Base-by-base conservation (phyloP, 2,888 invertebrate species). In the Eupithecia pulchellata region DNA sequence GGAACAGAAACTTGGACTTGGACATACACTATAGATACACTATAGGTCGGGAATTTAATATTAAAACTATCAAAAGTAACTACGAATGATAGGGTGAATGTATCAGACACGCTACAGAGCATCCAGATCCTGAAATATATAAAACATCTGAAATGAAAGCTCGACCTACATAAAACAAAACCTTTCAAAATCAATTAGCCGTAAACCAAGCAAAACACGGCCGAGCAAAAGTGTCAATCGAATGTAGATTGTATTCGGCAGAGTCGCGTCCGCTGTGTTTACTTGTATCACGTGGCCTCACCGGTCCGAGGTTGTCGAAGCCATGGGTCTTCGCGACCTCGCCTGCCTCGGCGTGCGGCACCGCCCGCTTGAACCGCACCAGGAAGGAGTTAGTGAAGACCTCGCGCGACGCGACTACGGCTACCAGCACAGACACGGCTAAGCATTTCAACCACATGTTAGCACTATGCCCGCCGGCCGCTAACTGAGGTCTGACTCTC, bases 381-480 rank as follows among this genome's bases (percentile, higher is more conserved):
- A 98, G 95, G 95, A 99, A 99, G 69, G 98, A 97, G 93, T 99
- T 99, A 89, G 99, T 99, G 95, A 98, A 98, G 83, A 99, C 96
- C 88, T 98, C 96, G 80, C 88, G 89, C 73, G 91, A 91, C 76
- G 89, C 87, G 79, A 82, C 86, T 82, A 88, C 88, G 80, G 90
- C 89, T 82, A 90, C 84, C 87, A 94, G 86, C 86, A 91, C 85
- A 76, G 89, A 88, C 66, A 87, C 89, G 84, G 92, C 89, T 86
- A 92, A 85, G 83, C 91, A 92, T 91, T 88, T 89, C 75, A 92
- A 82, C 93, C 92, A 93, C 94, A 93, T 93, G 91, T 86, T 94
- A 85, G 76, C 87, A 75, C 82, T 82, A 84, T 86, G 91, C 89
- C 91, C 89, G 87, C 77, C 83, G 85, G 85, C 89, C 91, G 90